Evolutionary conservation across 2,797 vertebrate genomes (phyloP), one percentile per base, ranked within the genome.

Genomic region (Phalanger gymnotis): DNA sequence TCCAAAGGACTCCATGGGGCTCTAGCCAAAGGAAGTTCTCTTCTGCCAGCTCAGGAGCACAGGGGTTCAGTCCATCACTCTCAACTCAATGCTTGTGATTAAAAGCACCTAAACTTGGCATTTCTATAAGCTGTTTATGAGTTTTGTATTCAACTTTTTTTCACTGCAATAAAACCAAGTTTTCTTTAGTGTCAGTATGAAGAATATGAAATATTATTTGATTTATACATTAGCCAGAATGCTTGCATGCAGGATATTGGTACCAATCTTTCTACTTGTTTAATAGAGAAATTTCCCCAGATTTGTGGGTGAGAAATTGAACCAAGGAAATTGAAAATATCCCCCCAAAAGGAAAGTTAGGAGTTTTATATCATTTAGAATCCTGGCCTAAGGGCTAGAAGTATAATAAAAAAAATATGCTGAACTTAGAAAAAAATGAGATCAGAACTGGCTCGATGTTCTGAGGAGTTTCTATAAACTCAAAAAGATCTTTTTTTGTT

Each of bases 391-490:
- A n/a, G 34, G 61, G 61, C 61, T n/a, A 66, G 31, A 66, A 66
- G 34, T 66, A n/a, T 19, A 66, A n/a, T 66, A 16, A n/a, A 58
- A 66, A 66, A 40, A 47, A 47, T 11, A 47, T 25, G 73, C 73
- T 27, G 22, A 81, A 81, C 61, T 81, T 81, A 19, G 40, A 57
- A 61, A 93, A 81, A 94, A 28, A 90, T 0, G 66, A 40, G 28
- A 73, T 73, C 66, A 73, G 9, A 81, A 81, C 73, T 81, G 73
- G 27, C 66, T 3, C 89, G 34, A 94, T 56, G 94, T 96, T 6
- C 90, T 89, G 92, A 94, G 10, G 40, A 93, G 91, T 95, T 57
- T 58, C 47, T 53, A 61, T 54, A 91, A 92, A 92, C 91, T 93
- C 51, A 94, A 40, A 94, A 66, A n/a, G 58, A 25, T 40, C 61